Conservation (phyloP, 1,140 invertebrate genomes). For the Manduca sexta region DNA sequence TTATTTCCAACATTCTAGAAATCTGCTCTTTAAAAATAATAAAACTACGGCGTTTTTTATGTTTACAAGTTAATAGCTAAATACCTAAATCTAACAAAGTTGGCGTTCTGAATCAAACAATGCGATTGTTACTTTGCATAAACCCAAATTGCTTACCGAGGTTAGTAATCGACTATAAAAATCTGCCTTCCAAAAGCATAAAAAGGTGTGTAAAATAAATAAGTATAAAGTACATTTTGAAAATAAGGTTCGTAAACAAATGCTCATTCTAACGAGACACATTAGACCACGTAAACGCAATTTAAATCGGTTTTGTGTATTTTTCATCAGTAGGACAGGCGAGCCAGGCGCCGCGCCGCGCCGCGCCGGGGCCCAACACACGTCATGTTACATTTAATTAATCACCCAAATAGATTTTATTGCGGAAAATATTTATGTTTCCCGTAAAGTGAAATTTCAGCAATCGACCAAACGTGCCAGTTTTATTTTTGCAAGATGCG, state of each 20-base stretch:
- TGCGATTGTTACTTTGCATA: no score
- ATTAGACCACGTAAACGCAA: constrained; percentile 8
- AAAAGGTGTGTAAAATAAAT: not conserved
- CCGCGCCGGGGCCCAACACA: constrained; percentile 22
- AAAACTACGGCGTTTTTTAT: no score
- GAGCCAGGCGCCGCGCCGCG: not conserved
- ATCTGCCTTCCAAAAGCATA: no score
- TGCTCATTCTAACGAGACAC: constrained; percentile 8
- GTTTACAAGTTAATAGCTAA: no score
- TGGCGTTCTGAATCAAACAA: no score
- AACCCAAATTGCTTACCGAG: no score
- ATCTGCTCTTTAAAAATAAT: no score
- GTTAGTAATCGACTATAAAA: no score
- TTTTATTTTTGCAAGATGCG: constrained; percentile 15
- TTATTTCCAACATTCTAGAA: no score
- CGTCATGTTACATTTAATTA: constrained; percentile 45
- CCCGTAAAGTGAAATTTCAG: constrained; percentile 32
- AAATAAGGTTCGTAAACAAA: constrained; percentile 5
- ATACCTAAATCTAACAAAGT: no score
- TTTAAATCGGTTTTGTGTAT: constrained; percentile 20
- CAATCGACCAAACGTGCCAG: constrained; percentile 20
- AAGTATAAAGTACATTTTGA: not conserved
- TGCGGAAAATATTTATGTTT: constrained; percentile 55
- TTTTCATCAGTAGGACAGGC: constrained; percentile 12
- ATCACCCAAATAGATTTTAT: constrained; percentile 38